A percentile compares a stretch with the other conserved stretches of the same genome.
phyloP scores from a whole-genome alignment of 2,797 vertebrate genomes.

The Aeoliscus strigatus region DNA sequence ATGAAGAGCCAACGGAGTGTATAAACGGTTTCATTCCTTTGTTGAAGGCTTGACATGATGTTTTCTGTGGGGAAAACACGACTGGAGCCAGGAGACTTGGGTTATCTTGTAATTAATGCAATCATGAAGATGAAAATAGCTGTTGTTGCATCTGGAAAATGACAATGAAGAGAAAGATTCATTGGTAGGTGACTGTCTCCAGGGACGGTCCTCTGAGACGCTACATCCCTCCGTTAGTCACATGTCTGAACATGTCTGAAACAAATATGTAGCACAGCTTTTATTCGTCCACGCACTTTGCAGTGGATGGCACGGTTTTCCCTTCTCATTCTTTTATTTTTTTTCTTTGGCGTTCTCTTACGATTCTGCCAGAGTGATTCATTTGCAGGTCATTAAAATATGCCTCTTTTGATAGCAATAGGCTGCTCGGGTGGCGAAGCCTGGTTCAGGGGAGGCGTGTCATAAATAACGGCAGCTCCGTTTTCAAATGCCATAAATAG shows the following conservation, averaged over 20 bases:
- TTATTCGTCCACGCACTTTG: constrained; percentile 32
- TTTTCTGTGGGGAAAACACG: constrained; percentile 69
- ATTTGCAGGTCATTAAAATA: constrained; percentile 73
- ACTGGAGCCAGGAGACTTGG: constrained; percentile 58
- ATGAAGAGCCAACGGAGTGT: constrained; percentile 71
- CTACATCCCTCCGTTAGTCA: constrained; percentile 15
- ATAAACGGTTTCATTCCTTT: constrained; percentile 59
- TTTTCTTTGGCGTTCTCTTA: constrained; percentile 51
- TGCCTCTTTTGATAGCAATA: constrained; percentile 62
- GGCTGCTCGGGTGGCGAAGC: constrained; percentile 68
- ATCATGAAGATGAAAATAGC: constrained; percentile 77
- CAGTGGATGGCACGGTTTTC: constrained; percentile 45
- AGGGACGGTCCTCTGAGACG: constrained; percentile 39
- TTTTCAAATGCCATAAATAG: constrained; percentile 77
- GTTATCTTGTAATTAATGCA: constrained; percentile 73
- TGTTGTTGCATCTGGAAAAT: constrained; percentile 58
- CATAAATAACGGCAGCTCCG: constrained; percentile 72
- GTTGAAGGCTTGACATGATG: constrained; percentile 61
- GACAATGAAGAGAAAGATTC: constrained; percentile 46
- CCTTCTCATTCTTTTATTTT: constrained; percentile 60
- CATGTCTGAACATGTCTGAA: constrained; percentile 10
- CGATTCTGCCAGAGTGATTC: constrained; percentile 67
- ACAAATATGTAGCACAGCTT: constrained; percentile 33
- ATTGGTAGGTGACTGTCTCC: constrained; percentile 38
- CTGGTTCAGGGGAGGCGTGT: constrained; percentile 47